Evolutionary conservation across 2,113 vertebrate species (phyloP).

Genomic region (Gorsachius goisagi): DNA sequence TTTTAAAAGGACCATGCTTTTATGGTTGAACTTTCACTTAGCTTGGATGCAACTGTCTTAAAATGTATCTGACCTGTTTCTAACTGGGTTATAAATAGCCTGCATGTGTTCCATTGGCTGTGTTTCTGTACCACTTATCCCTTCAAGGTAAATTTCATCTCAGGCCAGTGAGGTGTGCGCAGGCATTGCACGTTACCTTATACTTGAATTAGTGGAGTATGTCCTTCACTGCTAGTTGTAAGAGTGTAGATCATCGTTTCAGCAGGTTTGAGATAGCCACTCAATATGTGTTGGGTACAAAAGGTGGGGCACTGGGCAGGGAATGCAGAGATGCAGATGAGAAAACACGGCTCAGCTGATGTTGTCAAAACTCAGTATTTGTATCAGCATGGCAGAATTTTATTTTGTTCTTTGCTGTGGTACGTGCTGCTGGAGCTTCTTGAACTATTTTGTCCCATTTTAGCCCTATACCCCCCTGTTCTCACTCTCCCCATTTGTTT

Average conservation of each 20-base stretch:
- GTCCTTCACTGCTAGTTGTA: background rate
- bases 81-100: background rate
- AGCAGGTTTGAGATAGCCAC: background rate
- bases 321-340: background rate
- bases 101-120: fast-evolving
- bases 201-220: background rate
- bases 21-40: background rate
- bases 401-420: background rate
- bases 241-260: background rate
- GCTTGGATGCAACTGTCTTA: background rate
- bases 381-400: background rate
- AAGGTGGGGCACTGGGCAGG: background rate
- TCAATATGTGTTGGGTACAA: fast-evolving
- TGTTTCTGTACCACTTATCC: background rate
- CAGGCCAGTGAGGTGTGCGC: background rate
- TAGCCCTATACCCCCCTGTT: background rate
- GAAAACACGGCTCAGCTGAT: background rate
- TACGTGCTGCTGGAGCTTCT: background rate
- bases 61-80: background rate
- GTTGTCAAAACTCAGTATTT: background rate
- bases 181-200: background rate
- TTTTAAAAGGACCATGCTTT: background rate
- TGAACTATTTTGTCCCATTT: background rate
- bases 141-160: background rate
- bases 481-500: background rate